Conservation (phyloP, 2,797 vertebrate species). For the Merluccius polli region DNA sequence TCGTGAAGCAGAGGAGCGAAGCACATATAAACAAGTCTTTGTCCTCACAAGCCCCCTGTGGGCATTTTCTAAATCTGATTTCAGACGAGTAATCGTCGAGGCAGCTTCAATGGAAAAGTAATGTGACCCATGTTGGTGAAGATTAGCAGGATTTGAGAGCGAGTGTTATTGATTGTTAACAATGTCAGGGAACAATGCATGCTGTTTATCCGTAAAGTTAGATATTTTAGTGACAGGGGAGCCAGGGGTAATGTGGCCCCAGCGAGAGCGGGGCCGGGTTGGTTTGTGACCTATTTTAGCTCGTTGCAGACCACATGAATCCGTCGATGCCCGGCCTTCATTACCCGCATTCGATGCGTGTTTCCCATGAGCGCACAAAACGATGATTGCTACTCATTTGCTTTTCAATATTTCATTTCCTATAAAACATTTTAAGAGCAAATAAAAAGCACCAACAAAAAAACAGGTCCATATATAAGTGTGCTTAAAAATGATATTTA, state of each 20-base stretch:
- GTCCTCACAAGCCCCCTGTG: constrained; percentile 11
- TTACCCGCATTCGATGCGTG: not conserved
- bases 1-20: not conserved
- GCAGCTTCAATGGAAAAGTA: constrained; percentile 24
- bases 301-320: not conserved
- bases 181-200: constrained; percentile 15
- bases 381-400: not conserved
- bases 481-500: constrained; percentile 40
- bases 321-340: no score
- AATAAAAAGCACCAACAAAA: not conserved
- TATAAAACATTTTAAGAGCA: constrained; percentile 2
- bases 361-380: not conserved
- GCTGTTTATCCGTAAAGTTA: not conserved
- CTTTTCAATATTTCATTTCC: not conserved
- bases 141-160: constrained; percentile 15
- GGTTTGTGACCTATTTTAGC: not conserved
- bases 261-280: not conserved
- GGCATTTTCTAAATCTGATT: constrained; percentile 49
- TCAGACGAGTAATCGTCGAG: constrained; percentile 20
- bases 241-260: not conserved
- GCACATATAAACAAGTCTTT: constrained; percentile 2
- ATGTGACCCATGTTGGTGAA: constrained; percentile 17
- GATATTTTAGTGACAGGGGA: not conserved
- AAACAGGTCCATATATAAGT: constrained; percentile 2
- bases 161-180: constrained; percentile 26